Percentiles rank a stretch among this genome's conserved stretches.
phyloP scores from a whole-genome alignment of 2,888 invertebrate species.

The Eutolmus rufibarbis region DNA sequence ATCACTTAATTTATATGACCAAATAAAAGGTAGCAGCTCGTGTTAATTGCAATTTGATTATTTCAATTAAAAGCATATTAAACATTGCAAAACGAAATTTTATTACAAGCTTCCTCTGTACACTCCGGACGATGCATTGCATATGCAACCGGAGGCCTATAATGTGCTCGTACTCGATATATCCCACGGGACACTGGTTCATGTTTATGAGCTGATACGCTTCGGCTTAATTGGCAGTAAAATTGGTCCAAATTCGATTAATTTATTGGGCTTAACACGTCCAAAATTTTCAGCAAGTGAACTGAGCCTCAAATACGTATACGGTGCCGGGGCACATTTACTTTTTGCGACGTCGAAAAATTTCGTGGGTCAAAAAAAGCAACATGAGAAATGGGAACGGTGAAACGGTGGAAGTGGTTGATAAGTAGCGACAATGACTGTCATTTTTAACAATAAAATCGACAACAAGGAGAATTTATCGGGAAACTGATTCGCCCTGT shows the following conservation, averaged over 20 bases:
- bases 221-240: constrained; percentile 43
- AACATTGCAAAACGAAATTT: constrained; percentile 23
- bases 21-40: constrained; percentile 11
- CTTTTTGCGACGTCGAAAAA: neutral
- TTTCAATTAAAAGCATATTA: constrained; percentile 29
- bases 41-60: constrained; percentile 32
- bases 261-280: constrained; percentile 30
- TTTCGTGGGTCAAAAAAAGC: neutral
- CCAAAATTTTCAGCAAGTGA: neutral
- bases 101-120: constrained; percentile 1
- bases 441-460: neutral
- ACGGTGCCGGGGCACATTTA: neutral
- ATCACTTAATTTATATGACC: constrained; percentile 1
- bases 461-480: neutral
- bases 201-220: constrained; percentile 22
- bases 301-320: neutral
- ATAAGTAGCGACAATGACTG: neutral
- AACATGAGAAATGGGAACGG: neutral
- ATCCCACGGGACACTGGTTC: neutral
- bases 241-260: constrained; percentile 44
- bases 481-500: neutral
- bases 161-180: neutral
- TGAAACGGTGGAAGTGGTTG: neutral
- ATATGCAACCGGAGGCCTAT: neutral
- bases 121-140: neutral